Percentiles rank a stretch among this genome's conserved stretches.
Evolutionary conservation across 2,888 invertebrate genomes (phyloP).

Genomic region (Psylliodes chrysocephalus): DNA sequence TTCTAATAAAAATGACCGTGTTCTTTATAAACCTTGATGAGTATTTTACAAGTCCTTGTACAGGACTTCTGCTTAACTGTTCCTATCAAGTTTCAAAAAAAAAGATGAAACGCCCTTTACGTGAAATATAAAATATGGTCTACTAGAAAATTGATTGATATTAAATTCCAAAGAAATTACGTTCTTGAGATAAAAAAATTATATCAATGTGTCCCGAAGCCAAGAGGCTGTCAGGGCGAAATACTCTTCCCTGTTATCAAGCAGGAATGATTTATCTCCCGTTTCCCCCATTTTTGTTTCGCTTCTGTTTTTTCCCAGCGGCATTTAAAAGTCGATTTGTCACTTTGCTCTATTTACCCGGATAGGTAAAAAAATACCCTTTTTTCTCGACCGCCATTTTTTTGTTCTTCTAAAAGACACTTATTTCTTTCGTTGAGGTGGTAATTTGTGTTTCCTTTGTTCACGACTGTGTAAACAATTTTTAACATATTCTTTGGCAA

Average conservation of each 20-base stretch:
- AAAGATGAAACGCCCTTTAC: too few relatives aligned
- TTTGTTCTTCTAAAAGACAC: constrained; percentile 21
- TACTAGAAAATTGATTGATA: constrained; percentile 29
- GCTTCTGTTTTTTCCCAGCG: constrained; percentile 33
- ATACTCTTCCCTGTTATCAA: constrained; percentile 34
- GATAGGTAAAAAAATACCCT: constrained; percentile 29
- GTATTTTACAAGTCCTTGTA: too few relatives aligned
- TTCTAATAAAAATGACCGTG: too few relatives aligned
- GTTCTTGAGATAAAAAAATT: constrained; percentile 24
- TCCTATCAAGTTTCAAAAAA: neutral
- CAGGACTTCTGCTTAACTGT: too few relatives aligned
- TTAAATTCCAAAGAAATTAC: constrained; percentile 26
- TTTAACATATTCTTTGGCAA: too few relatives aligned
- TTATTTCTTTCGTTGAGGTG: neutral
- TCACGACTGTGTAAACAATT: too few relatives aligned
- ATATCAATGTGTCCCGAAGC: constrained; percentile 30
- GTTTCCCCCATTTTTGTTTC: constrained; percentile 40
- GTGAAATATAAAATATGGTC: constrained; percentile 24
- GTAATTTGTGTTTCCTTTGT: neutral
- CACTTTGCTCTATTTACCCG: constrained; percentile 33
- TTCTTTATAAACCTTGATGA: too few relatives aligned
- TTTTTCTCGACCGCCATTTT: constrained; percentile 22
- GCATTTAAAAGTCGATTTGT: constrained; percentile 43
- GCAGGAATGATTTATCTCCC: constrained; percentile 39
- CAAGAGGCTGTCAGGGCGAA: constrained; percentile 24